phyloP scores from a whole-genome alignment of 2,113 vertebrate genomes.

The Dasyurus viverrinus region DNA sequence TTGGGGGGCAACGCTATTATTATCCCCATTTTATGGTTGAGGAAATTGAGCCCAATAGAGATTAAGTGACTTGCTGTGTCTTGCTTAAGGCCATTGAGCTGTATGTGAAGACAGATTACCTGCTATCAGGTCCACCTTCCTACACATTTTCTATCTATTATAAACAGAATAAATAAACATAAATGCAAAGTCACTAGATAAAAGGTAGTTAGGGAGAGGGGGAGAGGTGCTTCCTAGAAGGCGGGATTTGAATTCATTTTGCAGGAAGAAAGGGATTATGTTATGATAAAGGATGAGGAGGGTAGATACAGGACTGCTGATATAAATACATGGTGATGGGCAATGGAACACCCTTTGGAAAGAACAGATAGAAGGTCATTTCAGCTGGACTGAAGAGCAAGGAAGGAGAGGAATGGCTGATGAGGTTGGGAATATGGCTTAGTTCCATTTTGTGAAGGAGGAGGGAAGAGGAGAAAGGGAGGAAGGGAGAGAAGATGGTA shows the following conservation, averaged over 20 bases:
- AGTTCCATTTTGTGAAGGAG: background rate
- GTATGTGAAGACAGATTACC: background rate
- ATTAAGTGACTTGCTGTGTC: background rate
- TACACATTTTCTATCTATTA: background rate
- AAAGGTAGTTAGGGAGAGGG: background rate
- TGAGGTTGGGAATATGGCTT: background rate
- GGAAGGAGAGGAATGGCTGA: background rate
- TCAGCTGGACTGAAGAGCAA: background rate
- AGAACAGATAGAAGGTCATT: background rate
- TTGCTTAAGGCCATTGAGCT: background rate
- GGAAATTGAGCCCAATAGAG: background rate
- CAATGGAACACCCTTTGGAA: background rate
- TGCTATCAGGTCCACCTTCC: background rate
- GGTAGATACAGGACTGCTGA: background rate
- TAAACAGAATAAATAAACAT: background rate
- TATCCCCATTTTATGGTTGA: background rate
- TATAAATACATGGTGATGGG: background rate
- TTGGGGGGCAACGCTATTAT: background rate
- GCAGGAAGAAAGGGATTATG: background rate
- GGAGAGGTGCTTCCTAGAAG: background rate
- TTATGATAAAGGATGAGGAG: background rate
- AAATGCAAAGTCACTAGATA: background rate
- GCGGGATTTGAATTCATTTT: background rate
- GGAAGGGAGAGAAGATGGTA: background rate
- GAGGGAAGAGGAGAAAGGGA: background rate